Conservation (phyloP, 2,113 vertebrate genomes). For the Vanacampus margaritifer region DNA sequence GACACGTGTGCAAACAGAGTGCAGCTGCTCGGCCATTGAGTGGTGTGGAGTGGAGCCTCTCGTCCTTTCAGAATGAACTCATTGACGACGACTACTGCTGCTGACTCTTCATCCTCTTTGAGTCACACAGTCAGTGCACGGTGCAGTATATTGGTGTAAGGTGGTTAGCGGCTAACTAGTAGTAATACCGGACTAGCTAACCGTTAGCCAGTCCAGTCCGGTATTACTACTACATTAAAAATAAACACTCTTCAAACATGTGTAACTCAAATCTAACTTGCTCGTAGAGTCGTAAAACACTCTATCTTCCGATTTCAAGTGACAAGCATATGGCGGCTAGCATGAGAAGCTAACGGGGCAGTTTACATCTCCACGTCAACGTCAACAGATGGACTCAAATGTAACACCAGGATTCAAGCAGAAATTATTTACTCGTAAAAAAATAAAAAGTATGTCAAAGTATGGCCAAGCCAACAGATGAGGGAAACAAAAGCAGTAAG, state of each 20-base stretch:
- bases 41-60: constrained; percentile 62
- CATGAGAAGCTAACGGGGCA: too few relatives aligned
- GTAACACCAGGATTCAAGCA: neutral
- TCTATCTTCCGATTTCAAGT: neutral
- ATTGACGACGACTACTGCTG: constrained; percentile 38
- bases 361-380: neutral
- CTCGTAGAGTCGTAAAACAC: neutral
- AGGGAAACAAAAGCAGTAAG: neutral
- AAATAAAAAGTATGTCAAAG: neutral
- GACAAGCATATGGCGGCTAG: neutral
- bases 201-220: neutral
- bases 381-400: neutral
- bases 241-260: neutral
- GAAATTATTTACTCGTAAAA: neutral
- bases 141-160: neutral
- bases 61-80: constrained; percentile 36
- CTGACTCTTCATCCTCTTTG: neutral
- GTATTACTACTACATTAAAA: neutral
- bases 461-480: neutral
- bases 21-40: constrained; percentile 59
- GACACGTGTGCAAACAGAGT: constrained; percentile 24
- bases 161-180: too few relatives aligned
- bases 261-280: neutral
- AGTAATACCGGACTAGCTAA: too few relatives aligned
- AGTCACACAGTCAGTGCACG: neutral